phyloP scores from a whole-genome alignment of 1,140 invertebrate species.

The Phthorimaea operculella region DNA sequence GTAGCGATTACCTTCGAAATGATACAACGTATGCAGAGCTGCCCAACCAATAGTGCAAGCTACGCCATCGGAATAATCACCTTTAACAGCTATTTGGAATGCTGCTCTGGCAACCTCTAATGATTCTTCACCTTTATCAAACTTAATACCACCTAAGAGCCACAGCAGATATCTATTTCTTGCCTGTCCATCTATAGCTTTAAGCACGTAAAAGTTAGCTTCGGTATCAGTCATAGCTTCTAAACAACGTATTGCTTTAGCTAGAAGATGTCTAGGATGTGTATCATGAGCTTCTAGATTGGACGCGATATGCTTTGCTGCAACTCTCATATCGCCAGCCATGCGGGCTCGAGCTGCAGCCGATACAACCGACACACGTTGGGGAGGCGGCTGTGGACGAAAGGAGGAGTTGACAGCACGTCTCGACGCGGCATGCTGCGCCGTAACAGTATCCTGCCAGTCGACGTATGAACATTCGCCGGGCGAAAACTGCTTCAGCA shows the following conservation, averaged over 20 bases:
- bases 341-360: slow-evolving; percentile 36
- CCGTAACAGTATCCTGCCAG: slow-evolving; percentile 47
- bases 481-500: slow-evolving; percentile 48
- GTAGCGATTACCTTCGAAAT: slow-evolving; percentile 33
- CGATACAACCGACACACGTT: slow-evolving; percentile 18
- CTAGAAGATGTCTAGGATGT: slow-evolving; percentile 38
- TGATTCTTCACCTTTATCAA: slow-evolving; percentile 31
- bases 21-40: slow-evolving; percentile 48
- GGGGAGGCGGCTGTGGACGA: slow-evolving; percentile 38
- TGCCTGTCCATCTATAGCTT: slow-evolving; percentile 32
- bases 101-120: slow-evolving; percentile 36
- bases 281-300: slow-evolving; percentile 29
- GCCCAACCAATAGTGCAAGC: slow-evolving; percentile 51
- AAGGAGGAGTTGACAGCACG: slow-evolving; percentile 54
- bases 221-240: slow-evolving; percentile 37
- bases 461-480: slow-evolving; percentile 35
- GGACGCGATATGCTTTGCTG: slow-evolving; percentile 31
- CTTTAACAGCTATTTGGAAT: slow-evolving; percentile 47
- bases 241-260: slow-evolving; percentile 40
- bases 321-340: slow-evolving; percentile 36
- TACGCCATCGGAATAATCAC: slow-evolving; percentile 44
- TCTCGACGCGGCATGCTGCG: slow-evolving; percentile 47
- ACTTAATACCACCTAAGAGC: slow-evolving; percentile 42
- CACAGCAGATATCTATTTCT: slow-evolving; percentile 52
- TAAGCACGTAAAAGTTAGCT: slow-evolving; percentile 33